Evolutionary conservation across 2,113 vertebrate genomes (phyloP).

Genomic region (Struthidea cinerea): DNA sequence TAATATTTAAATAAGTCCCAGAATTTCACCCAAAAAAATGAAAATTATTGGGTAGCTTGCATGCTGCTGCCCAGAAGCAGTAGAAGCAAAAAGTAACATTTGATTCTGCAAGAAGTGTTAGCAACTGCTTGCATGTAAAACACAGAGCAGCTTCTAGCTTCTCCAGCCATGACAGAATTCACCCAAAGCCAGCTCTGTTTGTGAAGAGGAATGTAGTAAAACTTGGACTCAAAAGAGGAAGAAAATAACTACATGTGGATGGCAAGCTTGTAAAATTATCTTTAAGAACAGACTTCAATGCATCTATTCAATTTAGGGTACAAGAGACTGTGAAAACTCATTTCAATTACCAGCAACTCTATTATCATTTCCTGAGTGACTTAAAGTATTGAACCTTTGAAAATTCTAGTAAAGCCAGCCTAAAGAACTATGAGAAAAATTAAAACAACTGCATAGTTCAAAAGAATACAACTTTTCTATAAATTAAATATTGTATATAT

Average conservation of each 20-base stretch:
- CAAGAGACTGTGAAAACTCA: not conserved
- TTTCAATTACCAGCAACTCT: not conserved
- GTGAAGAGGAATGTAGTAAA: not conserved
- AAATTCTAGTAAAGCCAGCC: not conserved
- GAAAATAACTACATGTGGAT: not conserved
- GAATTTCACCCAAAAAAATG: not conserved
- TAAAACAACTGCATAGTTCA: not conserved
- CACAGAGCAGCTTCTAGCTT: not conserved
- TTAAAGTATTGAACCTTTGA: not conserved
- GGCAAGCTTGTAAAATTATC: not conserved
- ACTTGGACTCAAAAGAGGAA: not conserved
- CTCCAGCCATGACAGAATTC: not conserved
- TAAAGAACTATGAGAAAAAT: not conserved
- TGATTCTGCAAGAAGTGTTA: not conserved
- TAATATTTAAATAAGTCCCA: not conserved
- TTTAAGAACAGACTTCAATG: not conserved
- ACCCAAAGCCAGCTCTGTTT: not conserved
- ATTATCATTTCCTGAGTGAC: not conserved
- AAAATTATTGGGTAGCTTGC: not conserved
- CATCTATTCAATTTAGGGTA: not conserved
- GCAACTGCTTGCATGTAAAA: not conserved
- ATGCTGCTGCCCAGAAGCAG: not conserved
- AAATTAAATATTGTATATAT: not conserved
- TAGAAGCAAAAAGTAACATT: not conserved
- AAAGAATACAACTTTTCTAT: not conserved